phyloP scores from a whole-genome alignment of 2,797 vertebrate genomes.

The Hirundo rustica region DNA sequence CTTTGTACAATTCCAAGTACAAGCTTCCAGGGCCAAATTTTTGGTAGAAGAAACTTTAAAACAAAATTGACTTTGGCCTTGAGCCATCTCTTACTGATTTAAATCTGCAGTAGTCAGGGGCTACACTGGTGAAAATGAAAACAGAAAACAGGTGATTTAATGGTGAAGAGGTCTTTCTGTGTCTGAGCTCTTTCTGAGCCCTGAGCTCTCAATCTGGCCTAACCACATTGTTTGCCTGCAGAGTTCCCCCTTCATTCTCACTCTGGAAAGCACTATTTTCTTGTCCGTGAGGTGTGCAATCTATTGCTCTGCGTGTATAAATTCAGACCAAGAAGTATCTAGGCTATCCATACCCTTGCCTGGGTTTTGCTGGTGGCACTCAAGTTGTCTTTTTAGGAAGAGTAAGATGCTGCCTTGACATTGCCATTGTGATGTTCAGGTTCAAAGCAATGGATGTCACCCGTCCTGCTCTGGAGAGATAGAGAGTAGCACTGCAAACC shows the following conservation, averaged over 20 bases:
- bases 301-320: not conserved
- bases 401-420: not conserved
- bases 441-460: not conserved
- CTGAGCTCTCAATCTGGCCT: not conserved
- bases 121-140: not conserved
- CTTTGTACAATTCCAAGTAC: not conserved
- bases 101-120: not conserved
- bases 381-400: not conserved
- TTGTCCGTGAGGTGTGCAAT: not conserved
- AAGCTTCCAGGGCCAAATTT: not conserved
- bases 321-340: not conserved
- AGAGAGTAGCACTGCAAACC: not conserved
- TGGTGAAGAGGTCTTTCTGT: not conserved
- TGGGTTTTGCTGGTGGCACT: not conserved
- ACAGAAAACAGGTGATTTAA: not conserved
- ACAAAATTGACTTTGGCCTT: not conserved
- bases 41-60: constrained; percentile 11
- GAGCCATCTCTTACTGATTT: not conserved
- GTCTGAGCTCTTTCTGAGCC: not conserved
- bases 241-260: not conserved
- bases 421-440: not conserved
- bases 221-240: not conserved
- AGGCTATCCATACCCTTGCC: not conserved
- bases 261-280: not conserved
- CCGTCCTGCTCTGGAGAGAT: not conserved